These are phyloP conservation scores for Scarus forsteni DNA, from an alignment of 2,797 vertebrate species.

Conservation along the genomic window DNA sequence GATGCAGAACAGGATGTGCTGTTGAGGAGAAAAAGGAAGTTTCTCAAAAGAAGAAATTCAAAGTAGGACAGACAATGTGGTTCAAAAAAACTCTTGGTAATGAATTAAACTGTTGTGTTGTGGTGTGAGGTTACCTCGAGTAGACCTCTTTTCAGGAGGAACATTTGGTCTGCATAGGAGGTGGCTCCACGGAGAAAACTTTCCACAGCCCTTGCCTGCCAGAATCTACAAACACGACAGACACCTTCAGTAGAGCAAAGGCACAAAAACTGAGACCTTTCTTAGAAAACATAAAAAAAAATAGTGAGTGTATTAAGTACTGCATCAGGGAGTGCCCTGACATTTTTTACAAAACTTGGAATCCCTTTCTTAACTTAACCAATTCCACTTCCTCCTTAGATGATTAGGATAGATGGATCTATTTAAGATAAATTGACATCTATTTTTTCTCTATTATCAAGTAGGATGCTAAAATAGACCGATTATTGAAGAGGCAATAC, in stretches of 20 bases:
- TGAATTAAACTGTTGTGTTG: not conserved
- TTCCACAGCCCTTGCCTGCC: conserved; percentile 98
- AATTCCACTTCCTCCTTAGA: no score
- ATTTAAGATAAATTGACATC: no score
- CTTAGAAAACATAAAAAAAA: conserved; percentile 1
- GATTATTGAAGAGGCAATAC: no score
- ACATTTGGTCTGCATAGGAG: conserved; percentile 99
- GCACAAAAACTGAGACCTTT: conserved; percentile 5
- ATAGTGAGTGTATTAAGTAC: no score
- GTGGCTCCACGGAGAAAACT: conserved; percentile 98
- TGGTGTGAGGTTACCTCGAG: conserved; percentile 88
- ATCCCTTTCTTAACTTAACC: no score
- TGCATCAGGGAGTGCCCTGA: no score
- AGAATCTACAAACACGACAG: conserved; percentile 86
- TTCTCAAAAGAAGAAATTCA: not conserved
- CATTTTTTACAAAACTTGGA: no score
- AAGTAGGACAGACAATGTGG: not conserved
- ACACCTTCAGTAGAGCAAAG: conserved; percentile 1
- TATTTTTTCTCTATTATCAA: no score
- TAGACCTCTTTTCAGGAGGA: conserved; percentile 95
- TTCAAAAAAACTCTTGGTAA: not conserved
- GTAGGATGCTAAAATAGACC: no score
- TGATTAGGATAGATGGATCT: no score
- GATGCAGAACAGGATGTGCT: conserved; percentile 99
- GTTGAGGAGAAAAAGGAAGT: conserved; percentile 32